Conservation (phyloP, 1,140 invertebrate species). For the Heliconius hewitsoni region DNA sequence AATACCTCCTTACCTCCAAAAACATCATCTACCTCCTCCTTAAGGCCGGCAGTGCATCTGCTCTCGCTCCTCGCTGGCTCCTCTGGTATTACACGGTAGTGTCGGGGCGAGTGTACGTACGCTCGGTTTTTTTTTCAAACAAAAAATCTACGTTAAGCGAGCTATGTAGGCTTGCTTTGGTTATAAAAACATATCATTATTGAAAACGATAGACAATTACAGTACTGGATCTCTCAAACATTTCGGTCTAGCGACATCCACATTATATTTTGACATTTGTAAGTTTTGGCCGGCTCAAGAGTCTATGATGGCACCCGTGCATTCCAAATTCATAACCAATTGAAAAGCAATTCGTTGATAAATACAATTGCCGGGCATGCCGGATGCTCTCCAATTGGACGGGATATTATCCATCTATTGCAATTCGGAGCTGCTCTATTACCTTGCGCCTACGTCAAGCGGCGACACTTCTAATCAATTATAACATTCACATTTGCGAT, state of each 20-base stretch:
- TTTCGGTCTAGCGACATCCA: slow-evolving; percentile 1
- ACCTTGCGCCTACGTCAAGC: slow-evolving; percentile 45
- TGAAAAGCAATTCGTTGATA: slow-evolving; percentile 61
- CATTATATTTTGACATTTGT: slow-evolving; percentile 25
- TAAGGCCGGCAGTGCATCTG: no score
- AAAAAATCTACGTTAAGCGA: no score
- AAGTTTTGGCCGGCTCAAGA: slow-evolving; percentile 27
- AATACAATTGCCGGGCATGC: slow-evolving; percentile 54
- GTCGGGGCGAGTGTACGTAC: no score
- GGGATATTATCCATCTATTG: slow-evolving; percentile 61
- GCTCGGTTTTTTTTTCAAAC: no score
- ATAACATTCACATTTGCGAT: slow-evolving; percentile 23
- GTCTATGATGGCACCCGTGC: slow-evolving; percentile 35
- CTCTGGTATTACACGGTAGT: no score
- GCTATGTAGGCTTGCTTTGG: no score
- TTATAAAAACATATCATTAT: no score
- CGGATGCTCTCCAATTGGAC: slow-evolving; percentile 55
- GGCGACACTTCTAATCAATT: slow-evolving; percentile 42
- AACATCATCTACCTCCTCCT: no score
- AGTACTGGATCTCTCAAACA: not conserved
- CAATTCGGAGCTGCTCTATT: slow-evolving; percentile 47
- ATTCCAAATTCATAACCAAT: slow-evolving; percentile 51
- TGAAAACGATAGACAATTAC: not conserved
- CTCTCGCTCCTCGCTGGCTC: no score
- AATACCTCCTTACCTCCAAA: no score